These are phyloP conservation scores for Adoxophyes honmai DNA, from an alignment of 1,140 invertebrate species.

Conservation along the genomic window DNA sequence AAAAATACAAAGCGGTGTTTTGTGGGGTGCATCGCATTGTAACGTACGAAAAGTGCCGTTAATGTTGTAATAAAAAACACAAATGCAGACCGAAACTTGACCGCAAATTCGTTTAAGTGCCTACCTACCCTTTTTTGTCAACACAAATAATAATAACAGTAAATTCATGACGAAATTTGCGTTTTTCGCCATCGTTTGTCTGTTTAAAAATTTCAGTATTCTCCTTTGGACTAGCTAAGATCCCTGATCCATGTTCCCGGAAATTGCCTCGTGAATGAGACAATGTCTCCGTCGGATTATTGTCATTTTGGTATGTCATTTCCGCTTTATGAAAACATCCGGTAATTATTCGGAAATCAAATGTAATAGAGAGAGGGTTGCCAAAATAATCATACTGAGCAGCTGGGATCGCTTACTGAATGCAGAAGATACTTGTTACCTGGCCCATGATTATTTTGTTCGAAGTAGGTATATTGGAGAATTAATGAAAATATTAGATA, in stretches of 20 bases:
- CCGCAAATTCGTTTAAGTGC: neutral
- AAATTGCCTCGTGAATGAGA: constrained; percentile 53
- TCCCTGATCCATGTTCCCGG: constrained; percentile 34
- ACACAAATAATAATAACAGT: too few relatives aligned
- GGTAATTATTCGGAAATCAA: constrained; percentile 59
- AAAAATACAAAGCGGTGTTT: neutral
- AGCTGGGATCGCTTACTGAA: too few relatives aligned
- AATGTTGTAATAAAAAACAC: neutral
- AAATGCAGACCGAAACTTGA: neutral
- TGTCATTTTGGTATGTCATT: constrained; percentile 61
- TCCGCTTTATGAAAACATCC: constrained; percentile 57
- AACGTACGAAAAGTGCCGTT: neutral
- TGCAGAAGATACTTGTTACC: too few relatives aligned
- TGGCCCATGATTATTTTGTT: too few relatives aligned
- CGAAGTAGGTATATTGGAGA: too few relatives aligned
- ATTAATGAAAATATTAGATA: too few relatives aligned
- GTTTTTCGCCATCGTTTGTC: neutral
- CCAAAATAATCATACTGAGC: constrained; percentile 31
- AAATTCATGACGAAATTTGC: neutral
- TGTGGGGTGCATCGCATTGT: constrained; percentile 8
- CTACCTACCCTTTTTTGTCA: neutral
- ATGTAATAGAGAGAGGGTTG: constrained; percentile 45
- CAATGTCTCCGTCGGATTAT: constrained; percentile 57
- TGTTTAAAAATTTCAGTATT: constrained; percentile 20
- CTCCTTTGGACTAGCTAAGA: constrained; percentile 16